Evolutionary conservation across 2,113 vertebrate genomes (phyloP).

Genomic region (Rhinopomastus cyanomelas): DNA sequence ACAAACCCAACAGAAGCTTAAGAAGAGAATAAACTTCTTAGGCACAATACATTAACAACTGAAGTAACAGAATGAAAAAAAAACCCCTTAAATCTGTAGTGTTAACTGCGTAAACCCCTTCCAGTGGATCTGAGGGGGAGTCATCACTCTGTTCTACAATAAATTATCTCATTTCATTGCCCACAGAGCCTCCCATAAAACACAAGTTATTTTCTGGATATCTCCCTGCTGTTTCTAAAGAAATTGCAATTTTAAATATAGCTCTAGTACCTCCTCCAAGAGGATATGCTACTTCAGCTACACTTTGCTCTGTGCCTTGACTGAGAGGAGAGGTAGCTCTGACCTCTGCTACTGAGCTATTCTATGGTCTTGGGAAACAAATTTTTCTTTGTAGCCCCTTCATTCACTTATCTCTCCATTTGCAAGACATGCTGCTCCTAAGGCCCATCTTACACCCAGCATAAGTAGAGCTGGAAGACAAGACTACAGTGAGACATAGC

Average conservation of each 20-base stretch:
- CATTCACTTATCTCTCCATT: neutral
- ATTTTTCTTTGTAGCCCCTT: neutral
- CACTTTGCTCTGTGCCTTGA: accelerated
- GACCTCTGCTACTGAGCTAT: neutral
- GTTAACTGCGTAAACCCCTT: neutral
- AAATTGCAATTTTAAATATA: neutral
- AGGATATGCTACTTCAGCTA: neutral
- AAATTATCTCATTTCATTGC: neutral
- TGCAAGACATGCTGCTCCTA: neutral
- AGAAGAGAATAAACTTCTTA: neutral
- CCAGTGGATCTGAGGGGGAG: neutral
- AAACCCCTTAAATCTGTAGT: neutral
- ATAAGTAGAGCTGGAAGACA: accelerated
- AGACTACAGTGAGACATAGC: accelerated
- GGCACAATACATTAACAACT: neutral
- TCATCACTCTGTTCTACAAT: neutral
- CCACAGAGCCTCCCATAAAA: neutral
- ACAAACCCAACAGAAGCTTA: neutral
- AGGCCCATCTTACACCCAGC: no score
- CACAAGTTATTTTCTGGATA: neutral
- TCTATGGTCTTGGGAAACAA: neutral
- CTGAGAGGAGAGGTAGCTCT: neutral
- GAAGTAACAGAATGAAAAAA: neutral
- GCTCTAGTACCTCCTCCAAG: neutral
- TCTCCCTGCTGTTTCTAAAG: neutral